phyloP scores from a whole-genome alignment of 37 sponge, comb jelly and placozoan genomes.

The Cladorhizidae sp. region DNA sequence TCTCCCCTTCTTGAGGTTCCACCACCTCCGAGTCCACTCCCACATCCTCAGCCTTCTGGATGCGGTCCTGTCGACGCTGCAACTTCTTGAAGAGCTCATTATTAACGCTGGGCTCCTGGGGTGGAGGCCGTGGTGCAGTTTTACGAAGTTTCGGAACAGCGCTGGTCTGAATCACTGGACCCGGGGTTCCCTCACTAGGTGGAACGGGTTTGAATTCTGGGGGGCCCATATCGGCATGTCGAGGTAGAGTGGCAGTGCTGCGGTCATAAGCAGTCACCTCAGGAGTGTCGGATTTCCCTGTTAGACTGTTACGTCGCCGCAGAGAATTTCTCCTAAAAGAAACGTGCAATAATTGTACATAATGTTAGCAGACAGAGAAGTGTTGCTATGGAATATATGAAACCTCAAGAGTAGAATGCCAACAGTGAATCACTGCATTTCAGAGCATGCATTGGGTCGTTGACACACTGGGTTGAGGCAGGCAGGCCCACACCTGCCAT shows the following conservation, averaged over 20 bases:
- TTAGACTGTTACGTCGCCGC: constrained; percentile 27
- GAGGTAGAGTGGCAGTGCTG: constrained; percentile 44
- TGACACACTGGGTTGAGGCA: too few species aligned
- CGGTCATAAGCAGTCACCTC: constrained; percentile 11
- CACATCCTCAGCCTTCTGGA: constrained; percentile 31
- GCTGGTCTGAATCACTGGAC: neutral
- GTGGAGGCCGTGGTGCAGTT: constrained; percentile 2
- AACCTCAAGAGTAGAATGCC: too few species aligned
- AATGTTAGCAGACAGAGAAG: too few species aligned
- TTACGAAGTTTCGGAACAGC: constrained; percentile 21
- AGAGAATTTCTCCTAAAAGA: constrained; percentile 10
- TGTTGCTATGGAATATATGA: too few species aligned
- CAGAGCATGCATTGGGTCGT: too few species aligned
- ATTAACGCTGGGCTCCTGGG: constrained; percentile 19
- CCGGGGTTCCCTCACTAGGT: constrained; percentile 1
- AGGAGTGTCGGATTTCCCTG: constrained; percentile 9
- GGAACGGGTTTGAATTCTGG: constrained; percentile 72
- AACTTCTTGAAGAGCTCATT: constrained; percentile 70
- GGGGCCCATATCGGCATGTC: constrained; percentile 40
- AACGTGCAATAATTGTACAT: too few species aligned
- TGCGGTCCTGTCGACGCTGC: constrained; percentile 62
- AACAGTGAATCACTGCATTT: too few species aligned
- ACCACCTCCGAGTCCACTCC: constrained; percentile 7
- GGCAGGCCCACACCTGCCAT: too few species aligned
- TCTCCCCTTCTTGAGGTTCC: constrained; percentile 1